Evolutionary conservation across 2,797 vertebrate species (phyloP).

Genomic region (Chelidonichthys spinosus): DNA sequence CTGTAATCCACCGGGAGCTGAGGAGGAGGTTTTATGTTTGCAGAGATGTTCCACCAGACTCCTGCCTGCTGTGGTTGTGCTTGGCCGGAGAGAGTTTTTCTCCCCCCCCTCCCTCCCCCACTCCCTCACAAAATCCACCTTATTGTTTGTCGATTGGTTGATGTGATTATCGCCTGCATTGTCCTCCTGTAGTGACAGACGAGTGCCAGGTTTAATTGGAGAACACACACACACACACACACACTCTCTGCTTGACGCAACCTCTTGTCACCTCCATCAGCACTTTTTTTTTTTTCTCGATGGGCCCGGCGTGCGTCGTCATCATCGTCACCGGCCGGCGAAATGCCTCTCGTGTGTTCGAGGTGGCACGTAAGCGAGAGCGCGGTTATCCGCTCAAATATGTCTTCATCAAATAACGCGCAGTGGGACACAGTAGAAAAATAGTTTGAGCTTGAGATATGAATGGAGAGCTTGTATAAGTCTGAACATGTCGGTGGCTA

Average conservation of each 20-base stretch:
- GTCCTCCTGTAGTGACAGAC: slow-evolving; percentile 57
- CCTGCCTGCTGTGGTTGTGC: slow-evolving; percentile 56
- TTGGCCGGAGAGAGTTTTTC: slow-evolving; percentile 25
- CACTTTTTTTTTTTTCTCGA: slow-evolving; percentile 50
- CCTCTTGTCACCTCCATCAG: slow-evolving; percentile 72
- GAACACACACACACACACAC: slow-evolving; percentile 50
- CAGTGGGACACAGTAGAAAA: slow-evolving; percentile 63
- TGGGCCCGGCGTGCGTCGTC: slow-evolving; percentile 61
- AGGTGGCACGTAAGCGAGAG: slow-evolving; percentile 75
- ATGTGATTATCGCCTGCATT: slow-evolving; percentile 57
- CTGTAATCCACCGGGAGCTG: slow-evolving; percentile 83
- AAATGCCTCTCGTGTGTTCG: slow-evolving; percentile 83
- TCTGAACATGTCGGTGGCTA: slow-evolving; percentile 78
- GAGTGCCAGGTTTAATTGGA: slow-evolving; percentile 68
- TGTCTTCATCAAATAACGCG: slow-evolving; percentile 75
- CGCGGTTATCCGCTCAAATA: slow-evolving; percentile 69
- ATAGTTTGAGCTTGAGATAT: slow-evolving; percentile 64
- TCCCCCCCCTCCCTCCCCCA: slow-evolving; percentile 20
- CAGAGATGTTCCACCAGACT: slow-evolving; percentile 81
- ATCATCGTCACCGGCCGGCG: slow-evolving; percentile 66
- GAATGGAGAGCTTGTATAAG: slow-evolving; percentile 72
- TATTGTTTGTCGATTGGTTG: slow-evolving; percentile 67
- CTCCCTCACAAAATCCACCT: slow-evolving; percentile 43
- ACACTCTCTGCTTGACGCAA: slow-evolving; percentile 57
- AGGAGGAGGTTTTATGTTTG: slow-evolving; percentile 82